These are phyloP conservation scores for Neria commutata DNA, from an alignment of 2,888 invertebrate species.

Conservation along the genomic window DNA sequence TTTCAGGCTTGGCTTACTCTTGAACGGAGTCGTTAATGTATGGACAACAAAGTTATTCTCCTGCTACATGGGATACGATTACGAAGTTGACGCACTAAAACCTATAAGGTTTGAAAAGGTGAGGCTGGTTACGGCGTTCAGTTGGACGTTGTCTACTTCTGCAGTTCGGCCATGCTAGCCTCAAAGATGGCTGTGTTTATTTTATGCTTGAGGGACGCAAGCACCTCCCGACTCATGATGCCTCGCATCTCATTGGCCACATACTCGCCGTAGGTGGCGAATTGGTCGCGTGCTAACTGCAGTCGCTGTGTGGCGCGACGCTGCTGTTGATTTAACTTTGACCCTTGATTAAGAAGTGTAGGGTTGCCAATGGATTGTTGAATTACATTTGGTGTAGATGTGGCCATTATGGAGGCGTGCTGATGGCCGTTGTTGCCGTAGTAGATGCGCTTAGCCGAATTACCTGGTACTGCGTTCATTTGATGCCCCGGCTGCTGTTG, in stretches of 20 bases:
- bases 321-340: slow-evolving; percentile 33
- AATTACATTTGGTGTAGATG: slow-evolving; percentile 32
- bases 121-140: too few relatives aligned
- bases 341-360: slow-evolving; percentile 23
- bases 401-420: slow-evolving; percentile 42
- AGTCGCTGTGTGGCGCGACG: slow-evolving; percentile 22
- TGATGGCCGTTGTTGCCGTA: slow-evolving; percentile 46
- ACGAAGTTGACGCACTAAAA: too few relatives aligned
- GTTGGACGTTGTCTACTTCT: too few relatives aligned
- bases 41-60: too few relatives aligned
- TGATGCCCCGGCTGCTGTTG: slow-evolving; percentile 36
- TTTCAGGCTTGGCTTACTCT: too few relatives aligned
- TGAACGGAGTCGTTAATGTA: too few relatives aligned
- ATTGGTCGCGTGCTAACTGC: slow-evolving; percentile 63
- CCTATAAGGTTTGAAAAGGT: too few relatives aligned
- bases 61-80: too few relatives aligned
- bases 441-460: slow-evolving; percentile 46
- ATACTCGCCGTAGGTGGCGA: slow-evolving; percentile 68
- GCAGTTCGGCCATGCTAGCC: slow-evolving; percentile 67
- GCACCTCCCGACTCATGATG: slow-evolving; percentile 65
- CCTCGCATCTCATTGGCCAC: slow-evolving; percentile 68
- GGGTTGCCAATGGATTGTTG: slow-evolving; percentile 22
- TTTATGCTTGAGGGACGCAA: slow-evolving; percentile 67
- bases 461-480: slow-evolving; percentile 20
- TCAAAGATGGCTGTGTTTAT: slow-evolving; percentile 69